phyloP scores from a whole-genome alignment of 1,140 invertebrate species.

The Schlechtendalia chinensis region DNA sequence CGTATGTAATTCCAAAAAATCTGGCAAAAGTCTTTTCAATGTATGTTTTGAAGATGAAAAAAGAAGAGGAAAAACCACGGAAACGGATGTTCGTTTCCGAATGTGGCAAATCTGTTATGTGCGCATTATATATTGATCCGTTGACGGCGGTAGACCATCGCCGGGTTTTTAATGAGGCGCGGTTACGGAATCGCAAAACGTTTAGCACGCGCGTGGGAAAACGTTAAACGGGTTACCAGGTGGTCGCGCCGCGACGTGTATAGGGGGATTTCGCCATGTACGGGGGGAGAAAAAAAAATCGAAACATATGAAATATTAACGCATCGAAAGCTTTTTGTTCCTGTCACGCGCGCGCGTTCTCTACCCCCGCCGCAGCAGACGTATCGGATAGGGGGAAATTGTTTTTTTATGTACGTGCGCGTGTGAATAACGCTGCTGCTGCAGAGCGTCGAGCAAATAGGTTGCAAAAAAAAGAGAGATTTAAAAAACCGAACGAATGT shows the following conservation, averaged over 20 bases:
- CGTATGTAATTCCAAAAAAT: no score
- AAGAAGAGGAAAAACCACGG: no score
- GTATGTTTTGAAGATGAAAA: no score
- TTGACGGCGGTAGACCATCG: no score
- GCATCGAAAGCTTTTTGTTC: conserved; percentile 35
- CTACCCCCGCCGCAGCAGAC: no score
- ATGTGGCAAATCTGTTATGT: no score
- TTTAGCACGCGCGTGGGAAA: conserved; percentile 30
- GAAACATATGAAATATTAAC: conserved; percentile 35
- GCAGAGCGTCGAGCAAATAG: background rate
- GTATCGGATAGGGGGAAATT: conserved; percentile 4
- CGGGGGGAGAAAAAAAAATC: conserved; percentile 36
- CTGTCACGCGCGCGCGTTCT: no score
- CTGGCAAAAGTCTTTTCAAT: no score
- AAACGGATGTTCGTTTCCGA: background rate
- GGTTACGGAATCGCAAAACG: background rate
- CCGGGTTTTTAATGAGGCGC: background rate
- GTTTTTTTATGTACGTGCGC: background rate
- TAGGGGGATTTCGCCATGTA: background rate
- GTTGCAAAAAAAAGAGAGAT: no score
- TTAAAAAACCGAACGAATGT: background rate
- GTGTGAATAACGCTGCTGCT: no score
- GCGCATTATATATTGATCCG: no score
- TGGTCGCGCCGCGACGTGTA: background rate
- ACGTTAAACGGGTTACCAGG: conserved; percentile 31